Evolutionary conservation across 2,113 vertebrate genomes (phyloP), one percentile per base, ranked within the genome.

Genomic region (Neofelis nebulosa): DNA sequence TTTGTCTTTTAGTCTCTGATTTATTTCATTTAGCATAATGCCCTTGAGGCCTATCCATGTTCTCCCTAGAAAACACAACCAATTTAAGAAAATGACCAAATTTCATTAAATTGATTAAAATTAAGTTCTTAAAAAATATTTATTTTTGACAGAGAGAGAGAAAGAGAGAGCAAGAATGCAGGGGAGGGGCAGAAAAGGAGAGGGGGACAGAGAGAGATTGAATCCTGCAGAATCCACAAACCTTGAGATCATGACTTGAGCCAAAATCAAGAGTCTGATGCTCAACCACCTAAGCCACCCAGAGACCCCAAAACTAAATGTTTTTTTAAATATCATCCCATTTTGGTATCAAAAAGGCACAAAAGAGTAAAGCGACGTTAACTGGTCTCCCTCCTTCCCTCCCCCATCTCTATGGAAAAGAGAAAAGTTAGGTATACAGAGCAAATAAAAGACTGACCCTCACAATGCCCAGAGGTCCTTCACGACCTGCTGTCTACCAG

Each of bases 31-130:
- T 65, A 36, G 36, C 57, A 83, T 63, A 84, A 84, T 2, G 2
- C 11, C 25, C 18, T 33, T 18, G 29, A 57, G 8, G 12, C 21
- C 18, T 19, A 66, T 31, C 27, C 57, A 41, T 41, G 36, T 41
- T 74, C 16, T 38, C 27, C 11, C 48, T 7, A 87, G n/a, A 68
- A 38, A 80, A 80, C 31, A 11, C 25, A 57, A 31, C 21, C 10
- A 79, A 11, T 73, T 36, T 50, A 91, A 73, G 21, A 80, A 73
- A 86, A 74, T 23, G 7, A 13, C 16, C 61, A 25, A 13, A 71
- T 55, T 63, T 21, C 23, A 66, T 89, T 65, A 69, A 91, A 71
- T 69, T 55, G 3, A 48, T 68, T 79, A 76, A 80, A 96, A 65
- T 25, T 11, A 25, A 85, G 38, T 21, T 50, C 23, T 25, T 61